Percentiles rank a stretch among this genome's conserved stretches.
These are phyloP conservation scores for Eupithecia inturbata DNA, from an alignment of 2,888 invertebrate genomes.

Conservation along the genomic window DNA sequence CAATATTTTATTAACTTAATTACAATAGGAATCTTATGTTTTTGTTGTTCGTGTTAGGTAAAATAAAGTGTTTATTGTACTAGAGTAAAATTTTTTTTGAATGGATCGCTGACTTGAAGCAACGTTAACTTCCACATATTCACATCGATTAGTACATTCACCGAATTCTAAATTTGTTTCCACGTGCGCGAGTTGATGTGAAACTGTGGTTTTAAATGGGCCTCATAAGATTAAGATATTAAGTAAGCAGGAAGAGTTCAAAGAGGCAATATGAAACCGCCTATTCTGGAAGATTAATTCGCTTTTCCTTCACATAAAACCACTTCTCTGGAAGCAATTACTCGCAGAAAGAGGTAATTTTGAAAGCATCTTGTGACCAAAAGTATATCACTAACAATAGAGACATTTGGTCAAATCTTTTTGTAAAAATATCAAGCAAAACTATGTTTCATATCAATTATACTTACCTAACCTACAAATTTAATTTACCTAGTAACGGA, in stretches of 20 bases:
- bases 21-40: not conserved
- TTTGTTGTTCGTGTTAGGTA: not conserved
- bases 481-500: not conserved
- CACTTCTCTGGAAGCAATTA: not conserved
- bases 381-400: not conserved
- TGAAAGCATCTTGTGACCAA: not conserved
- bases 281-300: not conserved
- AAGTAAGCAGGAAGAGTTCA: not conserved
- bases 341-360: not conserved
- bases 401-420: not conserved
- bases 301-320: not conserved
- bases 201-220: not conserved
- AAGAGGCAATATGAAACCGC: not conserved
- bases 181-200: not conserved
- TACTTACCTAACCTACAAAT: not conserved
- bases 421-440: not conserved
- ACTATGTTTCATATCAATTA: not conserved
- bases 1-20: not conserved
- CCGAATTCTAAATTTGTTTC: not conserved
- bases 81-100: not conserved
- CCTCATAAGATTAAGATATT: not conserved
- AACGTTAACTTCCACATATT: not conserved
- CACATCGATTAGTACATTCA: not conserved
- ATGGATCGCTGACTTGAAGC: constrained; percentile 9
- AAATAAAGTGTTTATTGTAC: not conserved